Conservation (phyloP, 2,113 vertebrate genomes). For the Coracopsis vasa region DNA sequence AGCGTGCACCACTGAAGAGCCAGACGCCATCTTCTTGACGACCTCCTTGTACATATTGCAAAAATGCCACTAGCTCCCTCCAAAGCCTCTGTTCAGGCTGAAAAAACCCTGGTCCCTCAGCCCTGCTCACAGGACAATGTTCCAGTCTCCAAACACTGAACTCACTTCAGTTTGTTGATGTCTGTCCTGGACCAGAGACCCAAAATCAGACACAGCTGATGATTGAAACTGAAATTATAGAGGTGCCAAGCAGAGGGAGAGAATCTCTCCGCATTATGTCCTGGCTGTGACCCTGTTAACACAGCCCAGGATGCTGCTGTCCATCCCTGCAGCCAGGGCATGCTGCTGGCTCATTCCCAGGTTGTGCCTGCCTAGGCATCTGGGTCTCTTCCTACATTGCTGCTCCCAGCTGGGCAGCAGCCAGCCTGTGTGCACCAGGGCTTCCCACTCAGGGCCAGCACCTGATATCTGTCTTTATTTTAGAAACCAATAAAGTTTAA, state of each 20-base stretch:
- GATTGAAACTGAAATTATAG: not conserved
- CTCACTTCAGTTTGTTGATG: rapidly evolving
- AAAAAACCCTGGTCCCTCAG: not conserved
- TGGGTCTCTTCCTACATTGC: not conserved
- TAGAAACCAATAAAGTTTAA: not conserved
- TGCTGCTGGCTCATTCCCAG: not conserved
- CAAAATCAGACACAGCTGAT: not conserved
- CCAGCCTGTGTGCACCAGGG: not conserved
- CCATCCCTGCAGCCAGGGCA: not conserved
- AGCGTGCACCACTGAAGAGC: not conserved
- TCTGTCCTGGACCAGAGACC: not conserved
- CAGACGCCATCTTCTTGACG: not conserved
- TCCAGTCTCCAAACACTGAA: not conserved
- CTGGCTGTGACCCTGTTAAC: not conserved
- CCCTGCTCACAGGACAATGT: not conserved
- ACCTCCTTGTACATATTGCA: not conserved
- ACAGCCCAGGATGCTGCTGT: not conserved
- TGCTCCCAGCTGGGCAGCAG: not conserved
- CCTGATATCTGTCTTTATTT: not conserved
- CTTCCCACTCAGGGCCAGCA: not conserved
- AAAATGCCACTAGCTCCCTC: not conserved
- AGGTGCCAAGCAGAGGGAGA: not conserved
- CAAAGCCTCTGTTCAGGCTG: not conserved
- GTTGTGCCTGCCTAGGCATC: too few relatives aligned
- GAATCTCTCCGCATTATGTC: not conserved